These are phyloP conservation scores for Sebastes flavidus DNA, from an alignment of 2,797 vertebrate genomes.

Conservation along the genomic window DNA sequence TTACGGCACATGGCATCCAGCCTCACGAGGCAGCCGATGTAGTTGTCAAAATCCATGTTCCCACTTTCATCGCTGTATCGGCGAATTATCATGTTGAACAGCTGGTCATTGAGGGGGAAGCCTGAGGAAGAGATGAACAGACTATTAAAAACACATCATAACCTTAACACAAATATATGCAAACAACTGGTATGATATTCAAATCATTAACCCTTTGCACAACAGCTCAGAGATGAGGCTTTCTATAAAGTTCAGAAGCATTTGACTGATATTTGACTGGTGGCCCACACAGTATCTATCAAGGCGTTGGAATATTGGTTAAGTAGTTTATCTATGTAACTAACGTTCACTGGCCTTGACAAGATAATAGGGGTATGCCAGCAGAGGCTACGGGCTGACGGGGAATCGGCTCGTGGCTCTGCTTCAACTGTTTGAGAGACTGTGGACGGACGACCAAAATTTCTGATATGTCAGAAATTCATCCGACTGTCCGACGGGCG, in stretches of 20 bases:
- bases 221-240: not conserved
- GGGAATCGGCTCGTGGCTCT: too few species aligned
- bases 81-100: constrained; percentile 85
- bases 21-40: constrained; percentile 92
- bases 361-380: not conserved
- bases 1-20: constrained; percentile 98
- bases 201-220: not conserved
- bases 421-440: too few species aligned
- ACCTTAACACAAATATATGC: not conserved
- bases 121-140: constrained; percentile 66
- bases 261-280: not conserved
- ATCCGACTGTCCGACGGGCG: too few species aligned
- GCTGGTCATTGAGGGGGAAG: constrained; percentile 87
- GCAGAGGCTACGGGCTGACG: too few species aligned
- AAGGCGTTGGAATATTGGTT: not conserved
- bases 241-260: not conserved
- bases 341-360: not conserved
- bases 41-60: constrained; percentile 95
- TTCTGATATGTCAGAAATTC: too few species aligned
- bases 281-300: not conserved
- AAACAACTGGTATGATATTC: not conserved
- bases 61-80: constrained; percentile 87
- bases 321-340: not conserved
- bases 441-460: too few species aligned
- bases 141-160: not conserved